These are phyloP conservation scores for Xestia ashworthii DNA, from an alignment of 2,888 invertebrate genomes.

Conservation along the genomic window DNA sequence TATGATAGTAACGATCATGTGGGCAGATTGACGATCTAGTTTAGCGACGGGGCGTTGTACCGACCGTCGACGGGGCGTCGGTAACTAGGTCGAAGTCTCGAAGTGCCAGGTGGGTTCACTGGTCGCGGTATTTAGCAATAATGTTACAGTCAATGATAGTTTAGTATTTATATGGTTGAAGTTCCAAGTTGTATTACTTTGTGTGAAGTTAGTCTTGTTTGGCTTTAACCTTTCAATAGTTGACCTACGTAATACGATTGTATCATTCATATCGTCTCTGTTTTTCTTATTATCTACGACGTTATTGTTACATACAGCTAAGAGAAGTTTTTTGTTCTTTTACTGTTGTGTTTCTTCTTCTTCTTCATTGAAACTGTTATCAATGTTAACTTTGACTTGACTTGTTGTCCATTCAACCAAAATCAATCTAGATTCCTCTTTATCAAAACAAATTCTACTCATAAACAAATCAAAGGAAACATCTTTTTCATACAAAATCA, in stretches of 20 bases:
- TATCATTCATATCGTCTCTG: neutral
- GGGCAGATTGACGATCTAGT: constrained; percentile 73
- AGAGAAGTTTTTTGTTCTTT: neutral
- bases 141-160: constrained; percentile 14
- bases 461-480: neutral
- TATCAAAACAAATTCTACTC: neutral
- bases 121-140: constrained; percentile 55
- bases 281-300: neutral
- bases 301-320: neutral
- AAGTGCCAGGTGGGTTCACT: constrained; percentile 66
- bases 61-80: constrained; percentile 29
- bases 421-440: neutral
- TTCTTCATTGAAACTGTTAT: neutral
- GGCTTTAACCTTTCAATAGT: neutral
- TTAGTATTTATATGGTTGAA: neutral
- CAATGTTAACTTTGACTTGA: neutral
- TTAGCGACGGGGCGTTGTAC: constrained; percentile 71
- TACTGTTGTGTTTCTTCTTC: neutral
- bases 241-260: neutral
- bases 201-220: constrained; percentile 1
- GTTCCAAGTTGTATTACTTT: constrained; percentile 9
- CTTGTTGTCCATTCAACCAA: neutral
- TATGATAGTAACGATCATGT: constrained; percentile 69
- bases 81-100: constrained; percentile 63
- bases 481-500: constrained; percentile 18